These are phyloP conservation scores for Caerostris darwini DNA, from an alignment of 1,140 invertebrate genomes.

Conservation along the genomic window DNA sequence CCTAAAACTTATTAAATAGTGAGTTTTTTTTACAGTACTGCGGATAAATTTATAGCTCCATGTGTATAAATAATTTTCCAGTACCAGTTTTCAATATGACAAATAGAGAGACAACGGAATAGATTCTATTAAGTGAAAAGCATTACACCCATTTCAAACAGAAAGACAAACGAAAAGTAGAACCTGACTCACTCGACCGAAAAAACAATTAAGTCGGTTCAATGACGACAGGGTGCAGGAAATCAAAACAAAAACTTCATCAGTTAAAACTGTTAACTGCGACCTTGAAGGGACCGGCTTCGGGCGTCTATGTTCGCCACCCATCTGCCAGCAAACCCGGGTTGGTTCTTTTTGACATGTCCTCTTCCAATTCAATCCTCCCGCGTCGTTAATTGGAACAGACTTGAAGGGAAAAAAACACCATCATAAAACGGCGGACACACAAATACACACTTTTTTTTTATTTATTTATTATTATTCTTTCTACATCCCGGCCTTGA, in stretches of 20 bases:
- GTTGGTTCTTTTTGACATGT: not conserved
- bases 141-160: no score
- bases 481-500: not conserved
- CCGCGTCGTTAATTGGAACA: not conserved
- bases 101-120: no score
- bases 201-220: no score
- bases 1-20: no score
- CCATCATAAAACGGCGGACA: not conserved
- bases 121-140: no score
- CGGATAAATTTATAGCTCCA: no score
- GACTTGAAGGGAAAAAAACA: not conserved
- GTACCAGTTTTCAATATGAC: no score
- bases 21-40: no score
- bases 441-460: not conserved
- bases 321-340: not conserved
- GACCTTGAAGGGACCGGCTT: not conserved
- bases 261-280: not conserved
- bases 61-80: no score
- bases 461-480: no score
- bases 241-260: not conserved
- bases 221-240: not conserved
- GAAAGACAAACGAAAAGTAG: no score
- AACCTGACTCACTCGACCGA: no score
- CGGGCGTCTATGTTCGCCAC: not conserved
- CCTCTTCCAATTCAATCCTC: not conserved